A percentile compares a stretch with the other conserved stretches of the same genome.
These are phyloP conservation scores for Drosophila pectinifera DNA, from an alignment of 1,140 invertebrate species.

Conservation along the genomic window DNA sequence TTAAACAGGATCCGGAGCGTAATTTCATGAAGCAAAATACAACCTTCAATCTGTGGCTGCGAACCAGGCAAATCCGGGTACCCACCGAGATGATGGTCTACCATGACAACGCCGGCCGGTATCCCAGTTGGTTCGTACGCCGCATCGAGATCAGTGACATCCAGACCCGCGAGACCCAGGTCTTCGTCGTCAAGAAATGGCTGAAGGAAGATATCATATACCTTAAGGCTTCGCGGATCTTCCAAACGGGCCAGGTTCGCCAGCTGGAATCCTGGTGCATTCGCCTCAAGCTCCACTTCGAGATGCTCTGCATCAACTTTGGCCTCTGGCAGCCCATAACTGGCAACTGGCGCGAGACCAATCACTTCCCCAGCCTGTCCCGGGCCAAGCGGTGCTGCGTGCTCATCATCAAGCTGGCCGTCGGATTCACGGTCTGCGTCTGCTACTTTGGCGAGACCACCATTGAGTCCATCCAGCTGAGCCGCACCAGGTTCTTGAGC, in stretches of 20 bases:
- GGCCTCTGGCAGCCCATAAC: constrained; percentile 52
- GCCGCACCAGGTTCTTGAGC: not conserved
- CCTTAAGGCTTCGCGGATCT: constrained; percentile 22
- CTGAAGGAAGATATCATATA: constrained; percentile 18
- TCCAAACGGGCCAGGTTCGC: not conserved
- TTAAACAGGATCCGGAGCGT: constrained; percentile 48
- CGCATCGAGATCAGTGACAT: constrained; percentile 49
- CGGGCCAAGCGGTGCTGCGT: constrained; percentile 48
- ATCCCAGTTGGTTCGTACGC: constrained; percentile 53
- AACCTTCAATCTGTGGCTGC: constrained; percentile 41
- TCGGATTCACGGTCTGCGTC: constrained; percentile 7
- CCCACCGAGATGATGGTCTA: constrained; percentile 37
- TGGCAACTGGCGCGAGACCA: constrained; percentile 43
- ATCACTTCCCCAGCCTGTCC: constrained; percentile 7
- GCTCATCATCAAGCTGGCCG: constrained; percentile 29
- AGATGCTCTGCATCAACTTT: constrained; percentile 54
- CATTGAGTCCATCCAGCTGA: constrained; percentile 13
- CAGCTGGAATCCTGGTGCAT: not conserved
- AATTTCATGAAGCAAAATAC: constrained; percentile 30
- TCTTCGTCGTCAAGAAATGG: constrained; percentile 41
- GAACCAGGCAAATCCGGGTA: constrained; percentile 51
- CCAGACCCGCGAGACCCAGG: constrained; percentile 35
- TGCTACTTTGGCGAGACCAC: constrained; percentile 11
- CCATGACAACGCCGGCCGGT: constrained; percentile 53
- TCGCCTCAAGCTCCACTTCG: constrained; percentile 20